Evolutionary conservation across 1,140 invertebrate genomes (phyloP).

Genomic region (Protaetia brevitarsis): DNA sequence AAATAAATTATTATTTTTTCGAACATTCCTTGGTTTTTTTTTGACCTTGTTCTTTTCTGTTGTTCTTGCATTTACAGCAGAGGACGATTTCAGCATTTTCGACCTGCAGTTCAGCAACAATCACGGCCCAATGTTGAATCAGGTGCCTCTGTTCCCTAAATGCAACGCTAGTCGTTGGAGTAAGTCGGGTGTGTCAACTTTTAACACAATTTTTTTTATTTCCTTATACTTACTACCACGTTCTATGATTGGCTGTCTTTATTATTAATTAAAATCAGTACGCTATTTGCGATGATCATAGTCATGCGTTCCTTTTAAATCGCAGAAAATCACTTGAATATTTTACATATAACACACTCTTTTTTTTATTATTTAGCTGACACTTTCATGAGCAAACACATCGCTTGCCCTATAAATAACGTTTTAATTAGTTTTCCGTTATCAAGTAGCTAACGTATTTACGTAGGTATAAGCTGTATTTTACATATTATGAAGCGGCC

Average conservation of each 20-base stretch:
- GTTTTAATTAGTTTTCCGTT: no score
- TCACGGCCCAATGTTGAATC: slow-evolving; percentile 41
- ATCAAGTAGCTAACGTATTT: no score
- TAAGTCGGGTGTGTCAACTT: slow-evolving; percentile 32
- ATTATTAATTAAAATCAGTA: no score
- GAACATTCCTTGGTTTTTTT: background rate
- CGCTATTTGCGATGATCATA: no score
- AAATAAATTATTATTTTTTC: background rate
- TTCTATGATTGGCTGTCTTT: background rate
- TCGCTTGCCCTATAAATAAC: no score
- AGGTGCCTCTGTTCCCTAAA: slow-evolving; percentile 46
- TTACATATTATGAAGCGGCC: no score
- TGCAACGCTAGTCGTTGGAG: slow-evolving; percentile 41
- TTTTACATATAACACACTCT: background rate
- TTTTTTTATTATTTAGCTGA: background rate
- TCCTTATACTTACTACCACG: background rate
- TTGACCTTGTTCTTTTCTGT: background rate
- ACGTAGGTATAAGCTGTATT: no score
- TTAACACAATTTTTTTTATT: background rate
- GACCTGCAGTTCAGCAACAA: slow-evolving; percentile 44
- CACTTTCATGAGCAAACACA: no score
- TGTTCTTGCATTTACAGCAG: slow-evolving; percentile 20
- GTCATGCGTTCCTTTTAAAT: no score
- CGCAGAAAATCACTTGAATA: background rate
- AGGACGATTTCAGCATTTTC: slow-evolving; percentile 45